Conservation (phyloP, 2,797 vertebrate genomes). For the Sylvilagus floridanus region DNA sequence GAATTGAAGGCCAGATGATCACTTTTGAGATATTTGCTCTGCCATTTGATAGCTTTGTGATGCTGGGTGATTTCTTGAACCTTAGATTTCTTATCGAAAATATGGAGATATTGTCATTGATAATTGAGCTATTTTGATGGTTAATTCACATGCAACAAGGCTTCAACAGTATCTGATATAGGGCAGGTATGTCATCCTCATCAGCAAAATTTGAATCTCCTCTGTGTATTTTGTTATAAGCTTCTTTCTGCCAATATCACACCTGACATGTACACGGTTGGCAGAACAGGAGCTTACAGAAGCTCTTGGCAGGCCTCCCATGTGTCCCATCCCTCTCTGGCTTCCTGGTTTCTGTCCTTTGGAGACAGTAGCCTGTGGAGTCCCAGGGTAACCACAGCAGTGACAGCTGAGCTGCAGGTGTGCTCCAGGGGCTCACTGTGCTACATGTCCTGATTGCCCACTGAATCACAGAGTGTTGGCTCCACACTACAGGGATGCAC, state of each 20-base stretch:
- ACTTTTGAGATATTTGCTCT: conserved; percentile 23
- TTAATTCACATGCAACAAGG: not conserved
- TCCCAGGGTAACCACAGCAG: not conserved
- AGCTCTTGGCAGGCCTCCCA: not conserved
- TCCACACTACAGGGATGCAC: not conserved
- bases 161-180: not conserved
- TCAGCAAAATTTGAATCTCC: not conserved
- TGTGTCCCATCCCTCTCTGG: not conserved
- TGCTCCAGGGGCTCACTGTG: not conserved
- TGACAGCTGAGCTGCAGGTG: not conserved
- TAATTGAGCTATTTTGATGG: conserved; percentile 1
- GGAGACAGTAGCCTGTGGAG: not conserved
- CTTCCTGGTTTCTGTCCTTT: not conserved
- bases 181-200: not conserved
- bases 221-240: not conserved
- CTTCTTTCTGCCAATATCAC: not conserved
- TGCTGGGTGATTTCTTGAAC: not conserved
- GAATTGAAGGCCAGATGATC: not conserved
- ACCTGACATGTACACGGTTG: not conserved
- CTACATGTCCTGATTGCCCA: not conserved
- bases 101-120: not conserved
- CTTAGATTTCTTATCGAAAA: not conserved
- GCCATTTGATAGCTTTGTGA: not conserved
- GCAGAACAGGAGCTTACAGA: not conserved
- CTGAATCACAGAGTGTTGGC: not conserved